Conservation (phyloP, 2,888 invertebrate genomes). For the Eumerus sabulonum region DNA sequence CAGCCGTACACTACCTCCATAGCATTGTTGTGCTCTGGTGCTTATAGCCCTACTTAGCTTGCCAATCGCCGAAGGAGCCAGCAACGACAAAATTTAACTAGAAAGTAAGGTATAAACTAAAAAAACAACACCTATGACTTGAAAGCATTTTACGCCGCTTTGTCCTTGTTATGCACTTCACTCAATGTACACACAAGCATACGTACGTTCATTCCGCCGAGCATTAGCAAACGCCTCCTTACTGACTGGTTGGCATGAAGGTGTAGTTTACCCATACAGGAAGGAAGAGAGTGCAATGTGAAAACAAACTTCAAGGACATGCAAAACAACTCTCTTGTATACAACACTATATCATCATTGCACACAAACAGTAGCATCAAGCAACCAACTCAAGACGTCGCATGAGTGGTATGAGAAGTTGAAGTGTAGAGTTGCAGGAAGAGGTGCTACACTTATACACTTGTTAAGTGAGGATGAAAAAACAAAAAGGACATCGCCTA, state of each 20-base stretch:
- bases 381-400: no score
- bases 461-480: slow-evolving; percentile 37
- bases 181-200: slow-evolving; percentile 18
- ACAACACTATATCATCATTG: no score
- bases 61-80: slow-evolving; percentile 39
- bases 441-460: slow-evolving; percentile 60
- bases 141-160: slow-evolving; percentile 59
- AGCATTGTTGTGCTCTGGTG: slow-evolving; percentile 65
- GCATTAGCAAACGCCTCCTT: no score
- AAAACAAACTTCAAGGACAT: slow-evolving; percentile 69
- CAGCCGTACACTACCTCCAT: slow-evolving; percentile 5
- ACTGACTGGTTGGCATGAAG: no score
- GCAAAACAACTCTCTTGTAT: slow-evolving; percentile 57
- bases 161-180: slow-evolving; percentile 61
- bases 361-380: no score
- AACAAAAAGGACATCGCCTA: slow-evolving; percentile 62
- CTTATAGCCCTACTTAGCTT: slow-evolving; percentile 59
- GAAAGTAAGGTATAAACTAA: slow-evolving; percentile 7
- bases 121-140: slow-evolving; percentile 29
- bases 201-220: no score
- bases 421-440: slow-evolving; percentile 8
- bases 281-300: slow-evolving; percentile 68
- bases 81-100: slow-evolving; percentile 20
- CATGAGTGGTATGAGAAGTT: not conserved
- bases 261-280: slow-evolving; percentile 48